Percentiles rank a stretch among this genome's conserved stretches.
These are phyloP conservation scores for Orycteropus afer DNA, from an alignment of 2,113 vertebrate genomes.

Conservation along the genomic window DNA sequence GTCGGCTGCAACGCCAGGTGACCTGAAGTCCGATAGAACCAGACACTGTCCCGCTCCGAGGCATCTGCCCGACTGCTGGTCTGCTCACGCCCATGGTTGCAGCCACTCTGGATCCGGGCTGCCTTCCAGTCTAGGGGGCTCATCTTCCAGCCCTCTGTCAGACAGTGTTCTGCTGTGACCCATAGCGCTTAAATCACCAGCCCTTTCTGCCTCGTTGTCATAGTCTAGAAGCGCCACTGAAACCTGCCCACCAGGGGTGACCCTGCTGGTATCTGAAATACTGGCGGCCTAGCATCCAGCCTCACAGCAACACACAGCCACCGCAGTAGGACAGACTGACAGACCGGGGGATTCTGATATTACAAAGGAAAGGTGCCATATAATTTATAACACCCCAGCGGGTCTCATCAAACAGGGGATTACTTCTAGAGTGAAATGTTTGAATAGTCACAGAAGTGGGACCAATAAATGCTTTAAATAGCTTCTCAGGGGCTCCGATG, in stretches of 20 bases:
- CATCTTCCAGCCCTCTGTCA: too few species aligned
- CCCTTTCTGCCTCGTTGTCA: too few species aligned
- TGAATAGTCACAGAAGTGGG: background rate
- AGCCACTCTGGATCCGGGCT: too few species aligned
- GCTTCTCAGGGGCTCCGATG: background rate
- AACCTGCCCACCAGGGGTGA: background rate
- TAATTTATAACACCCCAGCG: background rate
- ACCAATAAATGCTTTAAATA: background rate
- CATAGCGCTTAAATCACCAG: too few species aligned
- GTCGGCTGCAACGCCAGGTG: too few species aligned
- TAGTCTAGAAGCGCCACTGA: background rate
- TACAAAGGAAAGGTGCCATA: fast-evolving
- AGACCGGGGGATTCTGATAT: background rate
- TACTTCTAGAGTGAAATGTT: background rate
- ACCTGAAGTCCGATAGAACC: too few species aligned
- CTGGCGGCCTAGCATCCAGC: background rate
- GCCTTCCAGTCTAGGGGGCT: too few species aligned
- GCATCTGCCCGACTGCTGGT: too few species aligned
- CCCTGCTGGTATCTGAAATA: background rate
- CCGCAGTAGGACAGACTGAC: background rate
- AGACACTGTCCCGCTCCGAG: too few species aligned
- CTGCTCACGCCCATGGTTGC: too few species aligned
- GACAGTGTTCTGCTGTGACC: too few species aligned
- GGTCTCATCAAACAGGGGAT: background rate
- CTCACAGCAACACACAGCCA: background rate